Evolutionary conservation across 2,113 vertebrate species (phyloP), one percentile per base, ranked within the genome.

Genomic region (Leptocoma aspasia): DNA sequence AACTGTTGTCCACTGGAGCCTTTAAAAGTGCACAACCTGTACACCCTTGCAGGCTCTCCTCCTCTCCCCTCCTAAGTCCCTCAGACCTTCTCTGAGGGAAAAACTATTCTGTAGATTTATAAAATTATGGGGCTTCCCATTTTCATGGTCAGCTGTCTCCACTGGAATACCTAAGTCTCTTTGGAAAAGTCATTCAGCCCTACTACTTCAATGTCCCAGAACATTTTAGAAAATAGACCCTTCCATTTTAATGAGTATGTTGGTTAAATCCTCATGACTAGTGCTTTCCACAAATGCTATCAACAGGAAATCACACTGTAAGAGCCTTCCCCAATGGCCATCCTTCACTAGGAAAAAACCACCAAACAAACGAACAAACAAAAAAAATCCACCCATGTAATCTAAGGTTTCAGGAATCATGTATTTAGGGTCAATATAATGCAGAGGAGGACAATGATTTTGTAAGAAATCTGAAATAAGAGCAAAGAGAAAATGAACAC

Each of bases 341-440:
- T 39, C 13, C 24, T 69, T 82, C 56, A 79, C 15, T 27, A 44
- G 15, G 50, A 61, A 61, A 12, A 68, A 47, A 41, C 7, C 30
- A 21, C 17, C 53, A 60, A 82, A 18, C 14, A 71, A 78, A 15
- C 5, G 59, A 64, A 14, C 2, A 44, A 65, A 26, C 31, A 28
- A 23, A n/a, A 49, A 26, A n/a, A 28, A 23, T 8, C 4, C 0
- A 1, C 5, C 60, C 22, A 23, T 9, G 7, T 53, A 73, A 89
- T 23, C 57, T 53, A 44, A 60, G 9, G 3, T 86, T 83, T 92
- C 17, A 41, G 41, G 24, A 87, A 53, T 76, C 7, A 23, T 10
- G 2, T 18, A 4, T 14, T 89, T 57, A 61, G 7, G 2, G 33
- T 20, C 14, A 76, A 30, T 79, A 53, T 27, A 57, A 73, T 0